A percentile compares a stretch with the other conserved stretches of the same genome.
These are phyloP conservation scores for Orthonevra nobilis DNA, from an alignment of 2,888 invertebrate species.

Conservation along the genomic window DNA sequence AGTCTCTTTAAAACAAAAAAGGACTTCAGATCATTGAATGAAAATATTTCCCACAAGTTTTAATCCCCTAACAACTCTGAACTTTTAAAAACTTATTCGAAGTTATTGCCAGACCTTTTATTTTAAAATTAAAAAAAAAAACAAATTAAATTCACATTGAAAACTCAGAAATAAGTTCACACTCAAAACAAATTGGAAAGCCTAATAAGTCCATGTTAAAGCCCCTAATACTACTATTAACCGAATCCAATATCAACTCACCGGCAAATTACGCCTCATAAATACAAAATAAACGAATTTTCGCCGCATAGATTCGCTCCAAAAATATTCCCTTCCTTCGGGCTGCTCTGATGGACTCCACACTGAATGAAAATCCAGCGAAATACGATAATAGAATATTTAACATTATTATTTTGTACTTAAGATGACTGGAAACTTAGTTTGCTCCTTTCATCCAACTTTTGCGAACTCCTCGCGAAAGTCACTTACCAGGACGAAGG, in stretches of 20 bases:
- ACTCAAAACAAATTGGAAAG: conserved; percentile 21
- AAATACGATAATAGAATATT: conserved; percentile 38
- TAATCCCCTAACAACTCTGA: too few relatives aligned
- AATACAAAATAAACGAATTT: conserved; percentile 40
- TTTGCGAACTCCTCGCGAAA: background rate
- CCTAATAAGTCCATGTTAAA: background rate
- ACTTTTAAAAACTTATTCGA: too few relatives aligned
- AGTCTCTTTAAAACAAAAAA: too few relatives aligned
- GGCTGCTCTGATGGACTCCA: too few relatives aligned
- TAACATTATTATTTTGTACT: conserved; percentile 31
- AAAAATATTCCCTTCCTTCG: too few relatives aligned
- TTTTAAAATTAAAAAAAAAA: too few relatives aligned
- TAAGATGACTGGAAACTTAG: background rate
- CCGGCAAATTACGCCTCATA: conserved; percentile 26
- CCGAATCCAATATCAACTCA: conserved; percentile 8
- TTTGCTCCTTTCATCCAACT: background rate
- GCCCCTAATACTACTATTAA: conserved; percentile 12
- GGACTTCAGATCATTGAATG: too few relatives aligned
- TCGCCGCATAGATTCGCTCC: background rate
- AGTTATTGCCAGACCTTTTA: too few relatives aligned
- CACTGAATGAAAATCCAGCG: conserved; percentile 7
- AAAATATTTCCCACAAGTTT: too few relatives aligned
- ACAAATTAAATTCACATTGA: background rate
- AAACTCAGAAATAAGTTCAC: background rate
- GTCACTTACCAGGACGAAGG: too few relatives aligned